Percentiles rank a stretch among this genome's conserved stretches.
Evolutionary conservation across 2,113 vertebrate genomes (phyloP).

Genomic region (Leptobrachium ailaonicum): DNA sequence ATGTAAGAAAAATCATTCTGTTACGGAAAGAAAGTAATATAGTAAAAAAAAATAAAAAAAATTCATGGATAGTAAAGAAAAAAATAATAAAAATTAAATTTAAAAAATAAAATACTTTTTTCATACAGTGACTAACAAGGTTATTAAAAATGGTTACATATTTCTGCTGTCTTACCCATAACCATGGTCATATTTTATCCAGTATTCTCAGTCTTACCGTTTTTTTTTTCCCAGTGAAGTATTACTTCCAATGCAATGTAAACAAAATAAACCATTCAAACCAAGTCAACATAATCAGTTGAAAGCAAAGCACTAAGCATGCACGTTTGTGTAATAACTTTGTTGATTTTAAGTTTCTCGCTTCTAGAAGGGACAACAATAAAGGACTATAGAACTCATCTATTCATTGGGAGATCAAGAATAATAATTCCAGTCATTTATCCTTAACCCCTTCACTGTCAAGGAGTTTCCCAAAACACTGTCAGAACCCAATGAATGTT

Average conservation of each 20-base stretch:
- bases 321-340: background rate
- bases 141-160: no score
- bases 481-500: no score
- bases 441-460: no score
- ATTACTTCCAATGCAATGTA: background rate
- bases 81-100: no score
- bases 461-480: no score
- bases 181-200: background rate
- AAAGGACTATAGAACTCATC: background rate
- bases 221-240: background rate
- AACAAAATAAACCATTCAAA: background rate
- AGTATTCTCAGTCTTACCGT: slow-evolving; percentile 3
- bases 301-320: background rate
- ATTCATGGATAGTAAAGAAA: no score
- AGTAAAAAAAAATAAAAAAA: no score
- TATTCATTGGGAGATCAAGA: background rate
- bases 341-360: background rate
- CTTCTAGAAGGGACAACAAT: background rate
- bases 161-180: background rate
- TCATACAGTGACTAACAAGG: no score
- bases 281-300: background rate
- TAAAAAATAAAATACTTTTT: no score
- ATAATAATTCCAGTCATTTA: no score
- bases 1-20: no score
- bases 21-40: no score